Conservation (phyloP, 2,888 invertebrate genomes). For the Sphecodes monilicornis region DNA sequence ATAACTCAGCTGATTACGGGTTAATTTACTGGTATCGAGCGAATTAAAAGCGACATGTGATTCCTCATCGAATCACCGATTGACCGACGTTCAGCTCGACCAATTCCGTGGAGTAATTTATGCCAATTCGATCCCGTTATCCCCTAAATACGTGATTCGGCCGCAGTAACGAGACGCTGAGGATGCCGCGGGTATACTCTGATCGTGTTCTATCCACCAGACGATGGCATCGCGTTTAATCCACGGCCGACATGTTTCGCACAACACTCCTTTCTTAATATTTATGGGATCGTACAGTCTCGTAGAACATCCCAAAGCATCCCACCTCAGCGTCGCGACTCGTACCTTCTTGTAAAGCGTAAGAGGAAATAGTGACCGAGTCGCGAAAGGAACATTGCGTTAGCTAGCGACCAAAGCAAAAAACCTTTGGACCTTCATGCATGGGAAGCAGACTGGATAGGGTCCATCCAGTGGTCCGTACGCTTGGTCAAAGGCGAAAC, state of each 20-base stretch:
- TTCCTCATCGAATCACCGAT: conserved; percentile 69
- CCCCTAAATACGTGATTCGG: conserved; percentile 23
- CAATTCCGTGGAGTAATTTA: conserved; percentile 57
- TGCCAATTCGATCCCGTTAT: conserved; percentile 34
- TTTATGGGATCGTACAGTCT: conserved; percentile 39
- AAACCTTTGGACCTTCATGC: conserved; percentile 47
- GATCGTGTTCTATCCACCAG: conserved; percentile 10
- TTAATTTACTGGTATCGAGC: conserved; percentile 42
- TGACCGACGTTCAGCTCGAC: conserved; percentile 16
- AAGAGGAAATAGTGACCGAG: conserved; percentile 55
- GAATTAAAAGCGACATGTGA: conserved; percentile 74
- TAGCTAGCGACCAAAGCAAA: conserved; percentile 20
- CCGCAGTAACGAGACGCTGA: conserved; percentile 14
- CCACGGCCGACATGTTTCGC: not conserved
- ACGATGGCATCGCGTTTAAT: conserved; percentile 33
- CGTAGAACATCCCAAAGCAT: not conserved
- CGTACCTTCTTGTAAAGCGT: conserved; percentile 9
- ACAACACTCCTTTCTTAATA: conserved; percentile 13
- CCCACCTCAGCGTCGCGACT: not conserved
- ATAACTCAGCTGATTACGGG: conserved; percentile 48
- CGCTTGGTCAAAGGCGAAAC: conserved; percentile 25
- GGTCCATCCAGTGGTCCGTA: conserved; percentile 7
- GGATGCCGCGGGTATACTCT: not conserved
- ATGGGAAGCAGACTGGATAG: conserved; percentile 61
- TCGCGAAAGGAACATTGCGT: conserved; percentile 35